Conservation (phyloP, 1,140 invertebrate genomes). For the Aphis craccivora region DNA sequence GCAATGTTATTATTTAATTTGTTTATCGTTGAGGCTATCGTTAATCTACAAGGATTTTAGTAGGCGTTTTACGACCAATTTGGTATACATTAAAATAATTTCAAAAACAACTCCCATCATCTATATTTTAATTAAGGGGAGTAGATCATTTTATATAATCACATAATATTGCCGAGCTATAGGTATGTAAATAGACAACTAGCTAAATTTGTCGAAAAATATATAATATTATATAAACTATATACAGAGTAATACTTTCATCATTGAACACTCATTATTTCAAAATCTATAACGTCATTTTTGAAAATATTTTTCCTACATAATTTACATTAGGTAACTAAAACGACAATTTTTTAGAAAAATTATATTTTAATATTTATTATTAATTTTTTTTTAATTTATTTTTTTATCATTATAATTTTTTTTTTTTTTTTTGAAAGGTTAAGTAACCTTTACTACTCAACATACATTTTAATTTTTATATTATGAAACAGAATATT, state of each 20-base stretch:
- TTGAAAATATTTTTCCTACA: not conserved
- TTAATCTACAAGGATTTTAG: not conserved
- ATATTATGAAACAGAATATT: too few species aligned
- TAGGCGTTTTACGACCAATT: not conserved
- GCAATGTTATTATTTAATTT: not conserved
- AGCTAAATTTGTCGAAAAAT: not conserved
- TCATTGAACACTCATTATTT: too few species aligned
- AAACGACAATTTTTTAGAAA: not conserved
- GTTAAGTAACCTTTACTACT: too few species aligned
- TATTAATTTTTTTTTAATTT: too few species aligned
- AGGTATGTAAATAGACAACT: not conserved
- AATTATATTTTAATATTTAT: too few species aligned
- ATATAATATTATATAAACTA: not conserved
- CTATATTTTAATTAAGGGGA: not conserved
- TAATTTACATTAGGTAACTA: not conserved
- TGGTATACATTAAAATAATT: not conserved
- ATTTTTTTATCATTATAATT: not conserved
- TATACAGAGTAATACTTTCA: too few species aligned
- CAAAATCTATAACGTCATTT: too few species aligned
- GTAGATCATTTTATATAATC: not conserved
- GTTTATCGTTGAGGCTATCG: not conserved
- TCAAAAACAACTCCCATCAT: not conserved
- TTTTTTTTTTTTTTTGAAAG: not conserved
- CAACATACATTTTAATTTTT: not conserved
- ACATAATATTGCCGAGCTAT: not conserved